phyloP scores from a whole-genome alignment of 2,113 vertebrate species.

The Forbesichthys papilliferus region DNA sequence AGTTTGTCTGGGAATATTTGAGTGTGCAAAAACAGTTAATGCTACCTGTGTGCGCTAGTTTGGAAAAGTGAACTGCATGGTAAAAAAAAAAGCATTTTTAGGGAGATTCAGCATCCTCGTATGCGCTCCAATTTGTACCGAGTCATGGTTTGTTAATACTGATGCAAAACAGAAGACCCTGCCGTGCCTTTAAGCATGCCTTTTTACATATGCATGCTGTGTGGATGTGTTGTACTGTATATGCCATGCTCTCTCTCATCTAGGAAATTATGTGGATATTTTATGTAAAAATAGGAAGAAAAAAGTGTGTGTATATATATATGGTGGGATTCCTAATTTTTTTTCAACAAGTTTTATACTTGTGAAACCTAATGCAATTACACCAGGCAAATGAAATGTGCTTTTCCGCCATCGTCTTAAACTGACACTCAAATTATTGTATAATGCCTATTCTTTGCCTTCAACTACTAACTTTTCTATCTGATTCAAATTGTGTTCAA shows the following conservation, averaged over 20 bases:
- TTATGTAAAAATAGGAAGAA: neutral
- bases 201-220: neutral
- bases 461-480: constrained; percentile 42
- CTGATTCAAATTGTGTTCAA: constrained; percentile 46
- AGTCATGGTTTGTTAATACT: constrained; percentile 44
- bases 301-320: constrained; percentile 6
- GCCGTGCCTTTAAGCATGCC: too few relatives aligned
- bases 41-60: constrained; percentile 43
- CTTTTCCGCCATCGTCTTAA: constrained; percentile 49
- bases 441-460: constrained; percentile 55
- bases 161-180: too few relatives aligned
- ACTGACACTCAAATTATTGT: constrained; percentile 55
- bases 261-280: constrained; percentile 40
- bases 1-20: constrained; percentile 64
- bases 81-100: constrained; percentile 42
- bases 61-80: constrained; percentile 64
- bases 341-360: constrained; percentile 59
- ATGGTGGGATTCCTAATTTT: constrained; percentile 36
- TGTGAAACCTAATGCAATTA: constrained; percentile 64
- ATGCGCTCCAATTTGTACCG: constrained; percentile 47
- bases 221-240: neutral
- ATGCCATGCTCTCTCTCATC: constrained; percentile 9
- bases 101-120: constrained; percentile 39
- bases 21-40: constrained; percentile 66
- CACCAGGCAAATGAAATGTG: constrained; percentile 65